These are phyloP conservation scores for Coracias cyanogaster DNA, from an alignment of 2,797 vertebrate genomes.

Conservation along the genomic window DNA sequence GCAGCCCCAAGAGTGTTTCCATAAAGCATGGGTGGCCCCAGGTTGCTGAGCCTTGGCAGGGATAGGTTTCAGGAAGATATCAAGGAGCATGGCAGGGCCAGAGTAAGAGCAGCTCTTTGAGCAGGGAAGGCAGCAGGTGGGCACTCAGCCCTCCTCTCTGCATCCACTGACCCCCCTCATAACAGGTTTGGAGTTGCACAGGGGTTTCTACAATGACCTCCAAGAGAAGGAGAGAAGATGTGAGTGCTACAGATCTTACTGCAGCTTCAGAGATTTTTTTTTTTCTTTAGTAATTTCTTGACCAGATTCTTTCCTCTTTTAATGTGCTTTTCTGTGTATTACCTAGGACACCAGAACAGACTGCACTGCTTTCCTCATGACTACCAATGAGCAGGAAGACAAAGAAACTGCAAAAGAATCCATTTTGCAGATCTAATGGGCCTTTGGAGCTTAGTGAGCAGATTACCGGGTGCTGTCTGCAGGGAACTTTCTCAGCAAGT, in stretches of 20 bases:
- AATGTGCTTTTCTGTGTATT: fast-evolving
- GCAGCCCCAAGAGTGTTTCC: fast-evolving
- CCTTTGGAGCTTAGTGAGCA: neutral
- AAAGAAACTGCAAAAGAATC: neutral
- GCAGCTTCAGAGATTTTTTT: neutral
- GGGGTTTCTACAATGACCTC: neutral
- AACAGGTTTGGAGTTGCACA: neutral
- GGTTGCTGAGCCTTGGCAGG: neutral
- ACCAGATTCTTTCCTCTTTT: neutral
- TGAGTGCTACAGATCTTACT: neutral
- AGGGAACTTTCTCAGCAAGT: neutral
- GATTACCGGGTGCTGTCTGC: neutral
- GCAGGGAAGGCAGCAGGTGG: fast-evolving
- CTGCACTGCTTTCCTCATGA: neutral
- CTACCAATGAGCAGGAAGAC: neutral
- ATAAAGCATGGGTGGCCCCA: fast-evolving
- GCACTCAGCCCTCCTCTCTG: neutral
- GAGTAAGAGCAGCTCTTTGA: neutral
- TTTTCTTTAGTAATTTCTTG: neutral
- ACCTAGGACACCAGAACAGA: neutral
- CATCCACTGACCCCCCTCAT: neutral
- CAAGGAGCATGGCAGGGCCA: fast-evolving
- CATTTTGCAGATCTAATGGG: neutral
- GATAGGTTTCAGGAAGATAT: fast-evolving
- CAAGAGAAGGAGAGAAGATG: neutral